Evolutionary conservation across 2,797 vertebrate genomes (phyloP).

Genomic region (Orientallactaga sibirica): DNA sequence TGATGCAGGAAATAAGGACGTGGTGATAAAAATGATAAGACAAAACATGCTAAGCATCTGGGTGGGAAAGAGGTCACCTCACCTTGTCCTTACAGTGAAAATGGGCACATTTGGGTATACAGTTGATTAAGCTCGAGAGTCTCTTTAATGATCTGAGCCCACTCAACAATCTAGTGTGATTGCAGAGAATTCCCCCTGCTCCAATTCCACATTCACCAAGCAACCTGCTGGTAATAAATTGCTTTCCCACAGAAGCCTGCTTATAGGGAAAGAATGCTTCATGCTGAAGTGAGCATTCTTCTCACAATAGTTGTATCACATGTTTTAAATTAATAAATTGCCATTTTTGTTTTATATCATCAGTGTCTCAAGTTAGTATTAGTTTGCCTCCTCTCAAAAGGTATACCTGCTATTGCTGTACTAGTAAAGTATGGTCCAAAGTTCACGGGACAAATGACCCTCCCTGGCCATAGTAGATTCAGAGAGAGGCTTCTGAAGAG

Average conservation of each 20-base stretch:
- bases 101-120: not conserved
- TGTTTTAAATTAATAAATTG: constrained; percentile 41
- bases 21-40: not conserved
- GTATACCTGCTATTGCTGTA: not conserved
- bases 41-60: not conserved
- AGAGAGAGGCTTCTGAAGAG: not conserved
- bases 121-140: constrained; percentile 48
- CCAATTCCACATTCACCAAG: constrained; percentile 27
- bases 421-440: not conserved
- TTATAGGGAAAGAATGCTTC: constrained; percentile 10
- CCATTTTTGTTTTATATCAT: constrained; percentile 28
- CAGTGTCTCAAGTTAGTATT: constrained; percentile 5
- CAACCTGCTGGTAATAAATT: constrained; percentile 57
- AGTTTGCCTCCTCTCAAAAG: constrained; percentile 13
- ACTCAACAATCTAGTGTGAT: constrained; percentile 33
- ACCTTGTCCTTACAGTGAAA: not conserved
- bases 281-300: constrained; percentile 41
- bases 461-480: not conserved
- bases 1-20: not conserved
- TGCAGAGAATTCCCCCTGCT: constrained; percentile 61
- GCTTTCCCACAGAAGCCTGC: constrained; percentile 56
- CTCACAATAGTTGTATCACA: constrained; percentile 8
- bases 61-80: not conserved
- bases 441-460: not conserved
- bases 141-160: constrained; percentile 2